Evolutionary conservation across 2,113 vertebrate genomes (phyloP).

Genomic region (Thymallus thymallus): DNA sequence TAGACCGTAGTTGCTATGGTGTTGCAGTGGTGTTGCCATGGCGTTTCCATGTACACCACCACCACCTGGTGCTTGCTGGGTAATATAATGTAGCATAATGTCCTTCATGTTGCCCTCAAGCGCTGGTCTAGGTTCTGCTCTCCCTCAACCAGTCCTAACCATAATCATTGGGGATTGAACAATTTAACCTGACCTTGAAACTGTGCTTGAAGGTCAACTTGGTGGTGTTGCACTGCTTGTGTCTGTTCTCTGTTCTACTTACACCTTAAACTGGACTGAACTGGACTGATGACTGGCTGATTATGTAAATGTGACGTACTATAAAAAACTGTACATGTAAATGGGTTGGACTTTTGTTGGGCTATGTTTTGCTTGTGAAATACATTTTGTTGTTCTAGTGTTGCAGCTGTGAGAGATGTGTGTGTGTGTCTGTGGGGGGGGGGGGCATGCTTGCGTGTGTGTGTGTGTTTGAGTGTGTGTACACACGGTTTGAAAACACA

Average conservation of each 20-base stretch:
- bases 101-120: constrained; percentile 58
- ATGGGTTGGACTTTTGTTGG: background rate
- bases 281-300: constrained; percentile 16
- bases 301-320: constrained; percentile 21
- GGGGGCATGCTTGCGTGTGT: too few species aligned
- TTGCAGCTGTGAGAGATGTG: background rate
- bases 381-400: background rate
- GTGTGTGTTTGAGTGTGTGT: too few species aligned
- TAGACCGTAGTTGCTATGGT: constrained; percentile 66
- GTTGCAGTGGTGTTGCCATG: constrained; percentile 51
- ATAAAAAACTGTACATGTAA: background rate
- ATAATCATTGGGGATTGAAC: constrained; percentile 37
- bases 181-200: constrained; percentile 39
- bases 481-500: too few species aligned
- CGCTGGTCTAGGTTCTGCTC: constrained; percentile 48
- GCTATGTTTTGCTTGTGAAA: background rate
- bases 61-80: constrained; percentile 73
- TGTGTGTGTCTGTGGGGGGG: background rate
- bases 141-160: constrained; percentile 36
- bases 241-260: constrained; percentile 50
- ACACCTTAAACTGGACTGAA: background rate
- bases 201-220: constrained; percentile 35
- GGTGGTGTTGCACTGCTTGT: constrained; percentile 22
- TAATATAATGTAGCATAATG: constrained; percentile 71
- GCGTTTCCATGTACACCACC: constrained; percentile 69